Base-by-base conservation (phyloP, 1,140 invertebrate species). In the Elysia chlorotica region DNA sequence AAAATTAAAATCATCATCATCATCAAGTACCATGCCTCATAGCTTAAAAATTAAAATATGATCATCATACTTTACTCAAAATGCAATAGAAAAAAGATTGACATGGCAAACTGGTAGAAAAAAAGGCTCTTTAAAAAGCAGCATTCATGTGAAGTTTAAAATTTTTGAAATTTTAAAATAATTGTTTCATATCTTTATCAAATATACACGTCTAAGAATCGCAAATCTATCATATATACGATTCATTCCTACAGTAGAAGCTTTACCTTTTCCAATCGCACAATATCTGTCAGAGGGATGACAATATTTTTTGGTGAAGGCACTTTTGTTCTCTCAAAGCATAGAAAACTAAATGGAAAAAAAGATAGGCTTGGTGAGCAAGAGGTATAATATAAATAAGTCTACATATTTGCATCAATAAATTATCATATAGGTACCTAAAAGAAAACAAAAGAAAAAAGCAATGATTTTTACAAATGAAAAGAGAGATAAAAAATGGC, bases 261-360 rank as follows among this genome's bases (percentile, higher is more conserved):
- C 37, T 71, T 73, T 76, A 87, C 88, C 83, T 88, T 88, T 74
- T 87, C 85, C 14, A 89, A 54, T 56, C 74, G 72, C 61, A 76
- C 74, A 37, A 88, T 84, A 68, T 87, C 85, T 25, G 81, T 78
- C 37, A 89, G 75, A n/a, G 87, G 84, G 66, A 89, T 82, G 10
- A 87, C 86, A 66, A 89, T 79, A 76, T 89, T 89, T 74, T 86
- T 88, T 25, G 79, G 77, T 19, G 85, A 84, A 30, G 85, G 83
- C 33, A 81, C 82, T 77, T 86, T 87, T 53, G 83, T 87, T 72
- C 87, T 82, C 75, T 88, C 88, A 85, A 88, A 89, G 76, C 88
- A 89, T 31, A 89, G 75, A 71, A 87, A 88, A 77, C 88, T 89
- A 85, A 31, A 82, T 37, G 36, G 61, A 17, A 67, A 56, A 75